Conservation (phyloP, 2,797 vertebrate genomes). For the Malurus splendens region DNA sequence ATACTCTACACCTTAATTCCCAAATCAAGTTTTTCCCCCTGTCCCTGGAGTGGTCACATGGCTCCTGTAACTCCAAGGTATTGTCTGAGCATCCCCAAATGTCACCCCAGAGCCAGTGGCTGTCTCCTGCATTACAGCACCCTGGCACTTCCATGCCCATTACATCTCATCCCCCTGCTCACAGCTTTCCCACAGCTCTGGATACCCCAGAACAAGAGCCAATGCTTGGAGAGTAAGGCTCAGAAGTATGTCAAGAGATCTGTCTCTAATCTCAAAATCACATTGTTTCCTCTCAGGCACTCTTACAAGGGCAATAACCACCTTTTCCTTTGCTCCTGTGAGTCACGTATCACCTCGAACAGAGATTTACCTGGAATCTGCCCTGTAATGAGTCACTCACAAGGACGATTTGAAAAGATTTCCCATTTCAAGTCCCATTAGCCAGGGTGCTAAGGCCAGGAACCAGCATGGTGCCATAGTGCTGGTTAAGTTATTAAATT, state of each 20-base stretch:
- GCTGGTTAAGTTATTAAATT: conserved; percentile 50
- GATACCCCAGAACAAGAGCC: neutral
- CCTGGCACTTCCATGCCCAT: neutral
- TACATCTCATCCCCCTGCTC: neutral
- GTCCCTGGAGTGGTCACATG: rapidly evolving
- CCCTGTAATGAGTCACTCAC: conserved; percentile 46
- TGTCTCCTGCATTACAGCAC: neutral
- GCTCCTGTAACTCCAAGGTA: neutral
- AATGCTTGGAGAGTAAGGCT: neutral
- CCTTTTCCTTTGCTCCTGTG: neutral
- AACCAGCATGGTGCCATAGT: conserved; percentile 21
- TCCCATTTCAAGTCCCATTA: conserved; percentile 38
- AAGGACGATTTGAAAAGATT: conserved; percentile 26
- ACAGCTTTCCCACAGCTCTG: neutral
- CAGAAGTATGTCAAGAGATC: neutral
- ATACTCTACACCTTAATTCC: rapidly evolving
- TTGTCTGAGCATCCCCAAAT: neutral
- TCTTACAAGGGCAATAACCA: neutral
- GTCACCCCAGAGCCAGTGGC: neutral
- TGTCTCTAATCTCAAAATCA: neutral
- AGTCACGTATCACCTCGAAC: conserved; percentile 24
- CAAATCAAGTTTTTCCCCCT: rapidly evolving
- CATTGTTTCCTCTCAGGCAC: conserved; percentile 1
- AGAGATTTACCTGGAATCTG: conserved; percentile 56
- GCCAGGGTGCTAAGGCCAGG: conserved; percentile 23